phyloP scores from a whole-genome alignment of 2,113 vertebrate species.

The Motacilla tschutschensis region DNA sequence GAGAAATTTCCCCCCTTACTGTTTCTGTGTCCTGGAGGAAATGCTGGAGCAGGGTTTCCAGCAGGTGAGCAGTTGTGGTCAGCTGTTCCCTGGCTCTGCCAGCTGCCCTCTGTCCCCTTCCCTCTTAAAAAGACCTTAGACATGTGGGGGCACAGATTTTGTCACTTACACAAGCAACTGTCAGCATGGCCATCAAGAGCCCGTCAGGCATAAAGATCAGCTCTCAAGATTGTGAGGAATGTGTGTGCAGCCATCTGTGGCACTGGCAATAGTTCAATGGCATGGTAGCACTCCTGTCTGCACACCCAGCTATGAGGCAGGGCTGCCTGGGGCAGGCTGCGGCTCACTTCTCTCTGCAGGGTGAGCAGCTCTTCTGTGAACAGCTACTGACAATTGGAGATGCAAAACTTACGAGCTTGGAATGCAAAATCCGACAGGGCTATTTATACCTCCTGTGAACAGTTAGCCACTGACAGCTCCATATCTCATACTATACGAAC shows the following conservation, averaged over 20 bases:
- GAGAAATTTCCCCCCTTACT: background rate
- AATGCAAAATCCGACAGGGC: background rate
- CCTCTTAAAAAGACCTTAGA: background rate
- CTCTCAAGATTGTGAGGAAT: background rate
- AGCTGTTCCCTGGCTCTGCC: background rate
- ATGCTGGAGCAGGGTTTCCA: background rate
- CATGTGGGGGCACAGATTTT: background rate
- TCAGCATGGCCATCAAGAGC: accelerated
- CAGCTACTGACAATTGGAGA: background rate
- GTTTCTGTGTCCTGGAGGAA: background rate
- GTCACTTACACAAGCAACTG: background rate
- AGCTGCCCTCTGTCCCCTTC: background rate
- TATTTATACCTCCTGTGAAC: background rate
- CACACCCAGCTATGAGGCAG: background rate
- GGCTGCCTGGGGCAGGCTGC: background rate
- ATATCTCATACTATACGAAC: background rate
- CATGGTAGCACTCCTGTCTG: accelerated
- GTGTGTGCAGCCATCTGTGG: background rate
- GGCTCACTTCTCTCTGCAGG: background rate
- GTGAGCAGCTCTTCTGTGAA: background rate
- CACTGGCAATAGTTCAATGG: background rate
- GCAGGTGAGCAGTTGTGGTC: background rate
- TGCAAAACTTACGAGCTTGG: background rate
- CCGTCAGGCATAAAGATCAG: background rate
- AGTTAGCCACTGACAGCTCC: background rate